Conservation (phyloP, 2,797 vertebrate species). For the Brachyalestes nurse region DNA sequence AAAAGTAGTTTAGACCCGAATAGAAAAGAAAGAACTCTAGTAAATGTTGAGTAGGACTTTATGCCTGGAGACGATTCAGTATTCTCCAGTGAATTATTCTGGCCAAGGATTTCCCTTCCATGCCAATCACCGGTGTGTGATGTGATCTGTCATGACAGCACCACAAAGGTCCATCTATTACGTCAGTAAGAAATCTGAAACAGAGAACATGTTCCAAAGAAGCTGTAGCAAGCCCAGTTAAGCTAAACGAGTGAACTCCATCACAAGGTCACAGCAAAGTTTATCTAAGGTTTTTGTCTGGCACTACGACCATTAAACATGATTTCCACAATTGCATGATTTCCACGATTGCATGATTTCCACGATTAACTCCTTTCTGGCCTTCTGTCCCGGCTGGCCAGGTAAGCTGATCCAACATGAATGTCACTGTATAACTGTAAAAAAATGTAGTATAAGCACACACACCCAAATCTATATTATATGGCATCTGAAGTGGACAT, state of each 20-base stretch:
- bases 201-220: background rate
- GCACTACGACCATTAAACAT: no score
- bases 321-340: background rate
- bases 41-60: background rate
- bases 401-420: background rate
- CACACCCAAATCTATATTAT: constrained; percentile 1
- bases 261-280: background rate
- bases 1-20: background rate
- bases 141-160: background rate
- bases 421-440: background rate
- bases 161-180: background rate
- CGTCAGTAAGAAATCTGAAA: background rate
- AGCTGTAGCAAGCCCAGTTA: background rate
- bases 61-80: background rate
- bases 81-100: background rate
- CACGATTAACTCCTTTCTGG: background rate
- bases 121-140: background rate
- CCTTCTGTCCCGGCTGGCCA: background rate
- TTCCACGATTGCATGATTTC: background rate
- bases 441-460: background rate
- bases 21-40: background rate
- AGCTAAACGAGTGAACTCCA: background rate
- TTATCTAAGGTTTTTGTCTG: background rate
- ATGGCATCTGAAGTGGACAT: constrained; percentile 10
- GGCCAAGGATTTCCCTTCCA: background rate